Evolutionary conservation across 2,797 vertebrate species (phyloP), one percentile per base, ranked within the genome.

Genomic region (Aratinga solstitialis): DNA sequence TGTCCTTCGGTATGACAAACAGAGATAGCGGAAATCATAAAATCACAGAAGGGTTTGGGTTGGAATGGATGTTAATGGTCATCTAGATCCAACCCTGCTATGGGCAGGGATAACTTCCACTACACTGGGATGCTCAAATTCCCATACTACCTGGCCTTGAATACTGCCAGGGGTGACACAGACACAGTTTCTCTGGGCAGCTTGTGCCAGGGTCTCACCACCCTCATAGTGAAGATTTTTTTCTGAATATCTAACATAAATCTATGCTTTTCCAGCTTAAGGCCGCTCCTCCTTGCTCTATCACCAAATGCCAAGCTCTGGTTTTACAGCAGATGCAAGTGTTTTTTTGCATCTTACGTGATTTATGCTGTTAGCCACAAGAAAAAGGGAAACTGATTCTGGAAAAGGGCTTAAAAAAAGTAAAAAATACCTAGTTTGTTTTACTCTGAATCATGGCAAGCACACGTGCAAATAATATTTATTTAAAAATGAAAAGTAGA

Each of bases 391-490:
- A 12, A 45, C 2, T 71, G 14, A 30, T 43, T 12, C 26, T 6
- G 13, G 7, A 24, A 24, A 84, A 67, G 10, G 6, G 17, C 8
- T 81, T 61, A 23, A 56, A 32, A 18, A 36, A 26, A 16, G 5
- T 29, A 5, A 19, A 5, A 45, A 12, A 3, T 5, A 18, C 3
- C 29, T 2, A 16, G 2, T 36, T 62, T 34, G 34, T 36, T 74
- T 88, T 47, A 27, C 21, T 22, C 5, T 34, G 27, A 78, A 26
- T 43, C 13, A 10, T 9, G 7, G 3, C 17, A 87, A 81, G 16
- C 5, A 1, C 5, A 21, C 4, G 5, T 14, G 8, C 5, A 59
- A 43, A 7, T 29, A 24, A n/a, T 1, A 7, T 16, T 42, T 45
- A 77, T 42, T 65, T 88, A 38, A 84, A 73, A 79, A 66, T n/a